Evolutionary conservation across 1,140 invertebrate species (phyloP).

Genomic region (Sitophilus oryzae): DNA sequence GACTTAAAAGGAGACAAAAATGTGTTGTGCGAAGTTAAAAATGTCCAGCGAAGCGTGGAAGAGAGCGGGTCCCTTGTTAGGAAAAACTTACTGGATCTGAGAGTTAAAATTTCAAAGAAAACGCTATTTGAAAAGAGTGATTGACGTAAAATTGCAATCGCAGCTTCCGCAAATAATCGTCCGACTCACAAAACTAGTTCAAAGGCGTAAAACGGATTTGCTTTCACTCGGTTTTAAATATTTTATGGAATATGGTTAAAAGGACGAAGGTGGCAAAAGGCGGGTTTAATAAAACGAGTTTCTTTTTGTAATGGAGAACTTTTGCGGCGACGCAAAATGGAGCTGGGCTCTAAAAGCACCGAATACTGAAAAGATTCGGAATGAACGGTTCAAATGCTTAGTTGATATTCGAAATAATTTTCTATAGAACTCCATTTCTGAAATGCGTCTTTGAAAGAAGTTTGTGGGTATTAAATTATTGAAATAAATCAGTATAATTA

Average conservation of each 20-base stretch:
- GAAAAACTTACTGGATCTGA: slow-evolving; percentile 8
- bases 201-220: slow-evolving; percentile 13
- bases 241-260: slow-evolving; percentile 19
- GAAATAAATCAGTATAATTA: no score
- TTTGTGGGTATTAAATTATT: no score
- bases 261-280: background rate
- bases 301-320: background rate
- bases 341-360: no score
- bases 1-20: slow-evolving; percentile 19
- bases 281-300: background rate
- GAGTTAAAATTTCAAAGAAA: slow-evolving; percentile 25
- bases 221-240: slow-evolving; percentile 16
- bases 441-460: no score
- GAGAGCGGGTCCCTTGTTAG: slow-evolving; percentile 23
- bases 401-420: no score
- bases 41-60: slow-evolving; percentile 24
- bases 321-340: background rate
- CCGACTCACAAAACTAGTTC: slow-evolving; percentile 11
- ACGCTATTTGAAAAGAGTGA: slow-evolving; percentile 24
- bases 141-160: slow-evolving; percentile 26
- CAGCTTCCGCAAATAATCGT: slow-evolving; percentile 16
- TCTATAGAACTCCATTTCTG: no score
- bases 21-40: slow-evolving; percentile 23
- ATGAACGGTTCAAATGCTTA: no score
- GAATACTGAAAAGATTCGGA: no score